Percentiles rank a stretch among this genome's conserved stretches.
Conservation (phyloP, 1,140 invertebrate genomes). For the Orius laevigatus region DNA sequence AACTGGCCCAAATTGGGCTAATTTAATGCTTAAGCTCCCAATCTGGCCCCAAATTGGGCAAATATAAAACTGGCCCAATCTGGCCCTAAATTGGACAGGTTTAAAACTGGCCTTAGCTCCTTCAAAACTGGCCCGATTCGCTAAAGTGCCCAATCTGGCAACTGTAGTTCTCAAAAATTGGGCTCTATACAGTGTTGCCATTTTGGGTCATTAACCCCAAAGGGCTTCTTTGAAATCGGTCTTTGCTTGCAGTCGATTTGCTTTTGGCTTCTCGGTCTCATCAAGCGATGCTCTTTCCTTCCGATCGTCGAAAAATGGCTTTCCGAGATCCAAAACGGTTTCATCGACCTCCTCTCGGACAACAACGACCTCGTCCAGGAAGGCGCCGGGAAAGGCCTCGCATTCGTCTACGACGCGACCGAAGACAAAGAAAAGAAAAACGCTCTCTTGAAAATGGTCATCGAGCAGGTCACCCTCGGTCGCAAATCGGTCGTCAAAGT, state of each 20-base stretch:
- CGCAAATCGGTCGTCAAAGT: conserved; percentile 55
- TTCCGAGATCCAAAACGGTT: conserved; percentile 56
- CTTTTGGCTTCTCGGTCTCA: conserved; percentile 68
- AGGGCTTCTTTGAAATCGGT: conserved; percentile 1
- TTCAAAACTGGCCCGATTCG: too few relatives aligned
- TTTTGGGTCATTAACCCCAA: too few relatives aligned
- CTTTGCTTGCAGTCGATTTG: conserved; percentile 45
- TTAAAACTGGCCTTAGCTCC: too few relatives aligned
- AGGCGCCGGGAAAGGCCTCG: conserved; percentile 76
- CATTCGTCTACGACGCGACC: conserved; percentile 68
- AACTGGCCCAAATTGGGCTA: too few relatives aligned
- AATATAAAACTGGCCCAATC: too few relatives aligned
- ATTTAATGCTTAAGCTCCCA: too few relatives aligned
- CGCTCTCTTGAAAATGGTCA: conserved; percentile 54
- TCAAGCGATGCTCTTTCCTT: conserved; percentile 60
- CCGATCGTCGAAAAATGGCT: conserved; percentile 47
- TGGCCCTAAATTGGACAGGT: too few relatives aligned
- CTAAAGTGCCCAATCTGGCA: too few relatives aligned
- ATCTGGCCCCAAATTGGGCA: too few relatives aligned
- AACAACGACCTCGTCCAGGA: conserved; percentile 85
- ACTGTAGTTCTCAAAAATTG: too few relatives aligned
- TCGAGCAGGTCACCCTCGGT: conserved; percentile 65
- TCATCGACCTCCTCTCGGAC: conserved; percentile 75
- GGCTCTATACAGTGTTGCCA: too few relatives aligned
- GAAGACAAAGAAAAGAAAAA: conserved; percentile 45